Evolutionary conservation across 2,888 invertebrate species (phyloP).

Genomic region (Dascillus cervinus): DNA sequence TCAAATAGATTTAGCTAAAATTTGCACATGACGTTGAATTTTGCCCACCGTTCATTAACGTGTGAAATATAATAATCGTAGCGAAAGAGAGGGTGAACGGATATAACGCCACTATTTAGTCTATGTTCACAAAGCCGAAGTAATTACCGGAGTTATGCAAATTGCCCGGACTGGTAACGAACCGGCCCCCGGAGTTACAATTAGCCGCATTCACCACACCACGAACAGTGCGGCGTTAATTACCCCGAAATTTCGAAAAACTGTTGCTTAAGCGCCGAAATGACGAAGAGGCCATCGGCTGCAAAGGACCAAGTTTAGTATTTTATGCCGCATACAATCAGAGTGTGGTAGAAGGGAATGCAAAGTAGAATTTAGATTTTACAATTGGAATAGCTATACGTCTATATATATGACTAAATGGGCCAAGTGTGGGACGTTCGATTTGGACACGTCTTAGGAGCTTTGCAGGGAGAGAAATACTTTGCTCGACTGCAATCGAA

Average conservation of each 20-base stretch:
- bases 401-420: slow-evolving; percentile 38
- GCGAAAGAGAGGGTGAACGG: too few relatives aligned
- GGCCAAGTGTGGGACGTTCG: slow-evolving; percentile 29
- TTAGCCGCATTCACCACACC: slow-evolving; percentile 17
- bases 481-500: slow-evolving; percentile 42
- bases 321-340: slow-evolving; percentile 23
- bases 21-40: too few relatives aligned
- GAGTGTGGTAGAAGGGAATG: slow-evolving; percentile 37
- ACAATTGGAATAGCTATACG: slow-evolving; percentile 43
- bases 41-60: too few relatives aligned
- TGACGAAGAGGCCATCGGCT: slow-evolving; percentile 7
- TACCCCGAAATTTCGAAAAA: too few relatives aligned
- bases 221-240: too few relatives aligned
- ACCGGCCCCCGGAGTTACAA: slow-evolving; percentile 17
- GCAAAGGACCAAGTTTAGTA: slow-evolving; percentile 14
- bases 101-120: not conserved
- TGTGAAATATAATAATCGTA: too few relatives aligned
- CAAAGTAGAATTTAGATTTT: slow-evolving; percentile 43
- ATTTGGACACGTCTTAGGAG: slow-evolving; percentile 17
- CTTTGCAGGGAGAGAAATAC: slow-evolving; percentile 31
- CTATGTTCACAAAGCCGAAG: not conserved
- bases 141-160: slow-evolving; percentile 11
- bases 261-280: too few relatives aligned
- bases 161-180: slow-evolving; percentile 17
- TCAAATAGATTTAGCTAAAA: too few relatives aligned